Base-by-base conservation (phyloP, 2,113 vertebrate genomes). In the Oryzias celebensis region DNA sequence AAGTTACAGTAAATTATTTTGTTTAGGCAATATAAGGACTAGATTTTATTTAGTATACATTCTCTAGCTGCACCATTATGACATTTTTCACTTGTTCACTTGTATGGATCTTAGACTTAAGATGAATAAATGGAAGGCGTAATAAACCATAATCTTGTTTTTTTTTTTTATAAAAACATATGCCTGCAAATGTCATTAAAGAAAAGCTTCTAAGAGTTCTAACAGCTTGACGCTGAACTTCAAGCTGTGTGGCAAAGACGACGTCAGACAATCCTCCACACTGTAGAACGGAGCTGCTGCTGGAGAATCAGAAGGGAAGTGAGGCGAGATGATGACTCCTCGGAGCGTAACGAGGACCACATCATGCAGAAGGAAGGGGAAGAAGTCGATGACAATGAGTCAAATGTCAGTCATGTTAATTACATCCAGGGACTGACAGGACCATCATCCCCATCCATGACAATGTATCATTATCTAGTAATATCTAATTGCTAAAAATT, bases 241-340 rank as follows among this genome's bases (percentile, higher is more conserved):
- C 56, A 41, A n/a, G 50, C 52, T 57, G 55, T 1, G 44, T 15
- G 58, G 56, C 13, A 48, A 65, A 66, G 52, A 77, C 50, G 43
- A 59, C 28, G 13, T 18, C 18, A 26, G 55, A 73, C 65, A 67
- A 59, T 51, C 43, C 2, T 28, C 23, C 7, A 60, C 58, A 49
- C 31, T 22, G 47, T 75, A 56, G 68, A 72, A 65, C 61, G 68
- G 61, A 69, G 44, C 47, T 47, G 59, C 69, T 60, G 66, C 82
- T 44, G 58, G 23, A 0, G 52, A 75, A 74, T 65, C 70, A 55
- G 57, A 51, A 53, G 58, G 75, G 60, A 52, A 55, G 65, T 20
- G 79, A 85, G 68, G 75, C 64, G 58, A 81, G 66, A 75, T 69
- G 64, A 73, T 52, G 52, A 66, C 42, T 64, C 63, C 61, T 60